phyloP scores from a whole-genome alignment of 2,888 invertebrate species.

The Spilosoma lubricipeda region DNA sequence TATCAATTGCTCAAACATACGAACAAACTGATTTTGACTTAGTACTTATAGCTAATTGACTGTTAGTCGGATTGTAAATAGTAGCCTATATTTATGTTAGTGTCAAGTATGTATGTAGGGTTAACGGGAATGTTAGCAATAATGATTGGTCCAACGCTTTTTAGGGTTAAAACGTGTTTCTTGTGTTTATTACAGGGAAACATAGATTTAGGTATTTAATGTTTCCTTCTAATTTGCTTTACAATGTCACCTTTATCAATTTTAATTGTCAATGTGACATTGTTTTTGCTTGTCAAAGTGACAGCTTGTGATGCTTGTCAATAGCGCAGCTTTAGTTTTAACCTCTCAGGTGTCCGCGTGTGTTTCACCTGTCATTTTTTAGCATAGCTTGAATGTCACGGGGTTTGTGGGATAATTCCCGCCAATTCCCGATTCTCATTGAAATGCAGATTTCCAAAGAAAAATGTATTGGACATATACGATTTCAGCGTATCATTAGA shows the following conservation, averaged over 20 bases:
- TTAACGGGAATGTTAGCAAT: slow-evolving; percentile 82
- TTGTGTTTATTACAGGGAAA: slow-evolving; percentile 44
- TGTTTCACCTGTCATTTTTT: too few relatives aligned
- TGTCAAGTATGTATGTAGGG: slow-evolving; percentile 70
- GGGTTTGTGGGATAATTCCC: too few relatives aligned
- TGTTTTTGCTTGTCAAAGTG: background rate
- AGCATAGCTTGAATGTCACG: too few relatives aligned
- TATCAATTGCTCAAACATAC: slow-evolving; percentile 55
- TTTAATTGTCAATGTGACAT: background rate
- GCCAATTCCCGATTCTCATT: too few relatives aligned
- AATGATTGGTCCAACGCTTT: slow-evolving; percentile 81
- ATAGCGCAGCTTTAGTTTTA: slow-evolving; percentile 1
- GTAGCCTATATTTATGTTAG: slow-evolving; percentile 79
- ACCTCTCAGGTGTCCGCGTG: too few relatives aligned
- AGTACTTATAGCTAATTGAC: slow-evolving; percentile 73
- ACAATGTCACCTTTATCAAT: background rate
- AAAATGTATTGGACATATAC: too few relatives aligned
- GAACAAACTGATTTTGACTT: slow-evolving; percentile 57
- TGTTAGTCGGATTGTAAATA: slow-evolving; percentile 83
- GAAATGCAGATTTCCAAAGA: too few relatives aligned
- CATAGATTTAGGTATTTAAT: slow-evolving; percentile 2
- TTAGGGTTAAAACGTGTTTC: slow-evolving; percentile 43
- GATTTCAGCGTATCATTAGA: too few relatives aligned
- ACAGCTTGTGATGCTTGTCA: background rate
- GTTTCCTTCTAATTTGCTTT: background rate